Conservation (phyloP, 2,888 invertebrate genomes). For the Doris montereyensis region DNA sequence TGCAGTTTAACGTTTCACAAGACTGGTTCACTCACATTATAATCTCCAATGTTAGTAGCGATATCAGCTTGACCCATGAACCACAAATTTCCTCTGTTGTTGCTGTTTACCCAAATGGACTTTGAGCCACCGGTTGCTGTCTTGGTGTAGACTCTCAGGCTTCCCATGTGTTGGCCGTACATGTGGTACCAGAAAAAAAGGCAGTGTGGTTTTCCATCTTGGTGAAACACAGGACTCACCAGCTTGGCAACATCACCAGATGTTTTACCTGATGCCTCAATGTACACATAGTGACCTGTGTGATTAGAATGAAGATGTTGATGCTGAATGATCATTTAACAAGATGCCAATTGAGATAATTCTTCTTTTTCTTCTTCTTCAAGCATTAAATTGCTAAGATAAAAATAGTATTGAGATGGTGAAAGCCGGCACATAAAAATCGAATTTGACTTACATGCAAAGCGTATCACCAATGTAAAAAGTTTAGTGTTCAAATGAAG, state of each 20-base stretch:
- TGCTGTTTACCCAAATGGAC: conserved; percentile 26
- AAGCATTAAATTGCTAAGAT: no score
- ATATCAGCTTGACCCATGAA: conserved; percentile 48
- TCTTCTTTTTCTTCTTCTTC: no score
- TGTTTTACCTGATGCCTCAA: conserved; percentile 74
- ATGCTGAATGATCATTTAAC: no score
- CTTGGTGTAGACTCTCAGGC: conserved; percentile 59
- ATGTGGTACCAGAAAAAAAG: conserved; percentile 71
- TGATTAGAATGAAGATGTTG: no score
- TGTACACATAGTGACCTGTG: conserved; percentile 63
- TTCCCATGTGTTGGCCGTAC: conserved; percentile 58
- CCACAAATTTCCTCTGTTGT: conserved; percentile 59
- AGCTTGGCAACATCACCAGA: conserved; percentile 76
- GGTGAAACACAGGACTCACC: conserved; percentile 39
- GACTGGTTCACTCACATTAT: conserved; percentile 46
- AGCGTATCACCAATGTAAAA: no score
- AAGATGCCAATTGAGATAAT: no score
- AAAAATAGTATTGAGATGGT: no score
- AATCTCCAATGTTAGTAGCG: conserved; percentile 24
- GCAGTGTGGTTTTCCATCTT: conserved; percentile 50
- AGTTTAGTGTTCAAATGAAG: no score
- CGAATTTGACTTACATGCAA: no score
- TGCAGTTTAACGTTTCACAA: no score
- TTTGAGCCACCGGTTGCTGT: conserved; percentile 48
- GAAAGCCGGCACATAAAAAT: no score